Base-by-base conservation (phyloP, 2,888 invertebrate species). In the Monochamus alternatus region DNA sequence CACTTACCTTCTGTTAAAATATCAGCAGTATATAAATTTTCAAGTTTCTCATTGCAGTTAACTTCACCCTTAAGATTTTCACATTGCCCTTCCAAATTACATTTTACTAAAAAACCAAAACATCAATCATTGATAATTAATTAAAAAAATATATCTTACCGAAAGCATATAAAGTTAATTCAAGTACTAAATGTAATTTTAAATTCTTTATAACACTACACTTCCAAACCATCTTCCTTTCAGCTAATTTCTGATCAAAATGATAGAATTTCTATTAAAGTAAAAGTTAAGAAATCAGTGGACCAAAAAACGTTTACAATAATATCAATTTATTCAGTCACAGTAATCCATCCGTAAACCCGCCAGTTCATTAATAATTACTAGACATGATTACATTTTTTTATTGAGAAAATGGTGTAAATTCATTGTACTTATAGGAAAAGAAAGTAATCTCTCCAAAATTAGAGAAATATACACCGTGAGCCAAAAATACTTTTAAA, bases 201-300 rank as follows among this genome's bases (percentile, higher is more conserved):
- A 71, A 71, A 63, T 71, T 63, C 10, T 71, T 52, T 38, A 51
- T 31, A 2, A 67, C n/a, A 71, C 52, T 12, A 62, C 44, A 38
- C 31, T 31, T 69, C 52, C 51, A 63, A 63, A 10, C n/a, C 71
- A 71, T 71, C 52, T 63, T 71, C 14, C 44, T 32, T n/a, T n/a
- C 47, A 71, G 32, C 63, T 52, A 71, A 52, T 63, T 52, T 38
- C 38, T n/a, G 38, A 51, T 47, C 8, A 51, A 52, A 71, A 52
- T 71, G 74, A 74, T 73, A 60, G 58, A 62, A 74, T 68, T 76
- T 47, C 55, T 52, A 77, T 60, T 47, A 44, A 66, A 75, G 80
- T 81, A 81, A 81, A 81, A 82, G 80, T 77, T 59, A 63, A 51
- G 58, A 75, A 78, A 78, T 60, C 79, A 79, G n/a, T 78, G 77